Evolutionary conservation across 2,797 vertebrate species (phyloP).

Genomic region (Artibeus jamaicensis): DNA sequence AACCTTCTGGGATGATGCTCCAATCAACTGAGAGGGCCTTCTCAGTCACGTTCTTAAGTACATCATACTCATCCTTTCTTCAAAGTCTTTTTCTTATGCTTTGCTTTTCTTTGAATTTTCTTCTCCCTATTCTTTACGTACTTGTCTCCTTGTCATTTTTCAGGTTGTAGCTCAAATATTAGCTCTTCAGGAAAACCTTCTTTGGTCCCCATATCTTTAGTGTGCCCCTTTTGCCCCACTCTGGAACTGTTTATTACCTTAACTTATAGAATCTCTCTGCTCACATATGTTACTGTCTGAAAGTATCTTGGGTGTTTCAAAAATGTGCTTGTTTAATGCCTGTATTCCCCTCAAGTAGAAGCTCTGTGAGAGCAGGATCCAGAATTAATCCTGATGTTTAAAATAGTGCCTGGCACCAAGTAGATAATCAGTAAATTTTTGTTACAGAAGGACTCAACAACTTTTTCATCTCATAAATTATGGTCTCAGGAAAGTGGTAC

Average conservation of each 20-base stretch:
- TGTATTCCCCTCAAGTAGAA: background rate
- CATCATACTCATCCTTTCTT: background rate
- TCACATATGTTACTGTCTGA: background rate
- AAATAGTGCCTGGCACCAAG: too few species aligned
- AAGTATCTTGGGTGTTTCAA: background rate
- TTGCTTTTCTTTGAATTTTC: background rate
- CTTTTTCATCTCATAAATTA: background rate
- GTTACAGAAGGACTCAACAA: background rate
- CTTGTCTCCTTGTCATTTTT: background rate
- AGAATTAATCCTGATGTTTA: background rate
- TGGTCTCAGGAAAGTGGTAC: background rate
- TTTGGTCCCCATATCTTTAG: background rate
- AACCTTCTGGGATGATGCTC: too few species aligned
- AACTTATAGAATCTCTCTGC: background rate
- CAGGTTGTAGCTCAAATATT: too few species aligned
- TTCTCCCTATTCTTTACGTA: background rate
- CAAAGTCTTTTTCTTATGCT: background rate
- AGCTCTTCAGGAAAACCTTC: background rate
- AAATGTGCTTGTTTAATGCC: background rate
- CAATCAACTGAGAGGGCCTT: too few species aligned
- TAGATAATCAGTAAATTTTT: background rate
- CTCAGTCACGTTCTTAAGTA: background rate
- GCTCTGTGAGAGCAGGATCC: background rate
- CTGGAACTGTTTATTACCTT: background rate
- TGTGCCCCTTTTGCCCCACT: background rate